A percentile compares a stretch with the other conserved stretches of the same genome.
These are phyloP conservation scores for Meta bourneti DNA, from an alignment of 2,888 invertebrate species.

Conservation along the genomic window DNA sequence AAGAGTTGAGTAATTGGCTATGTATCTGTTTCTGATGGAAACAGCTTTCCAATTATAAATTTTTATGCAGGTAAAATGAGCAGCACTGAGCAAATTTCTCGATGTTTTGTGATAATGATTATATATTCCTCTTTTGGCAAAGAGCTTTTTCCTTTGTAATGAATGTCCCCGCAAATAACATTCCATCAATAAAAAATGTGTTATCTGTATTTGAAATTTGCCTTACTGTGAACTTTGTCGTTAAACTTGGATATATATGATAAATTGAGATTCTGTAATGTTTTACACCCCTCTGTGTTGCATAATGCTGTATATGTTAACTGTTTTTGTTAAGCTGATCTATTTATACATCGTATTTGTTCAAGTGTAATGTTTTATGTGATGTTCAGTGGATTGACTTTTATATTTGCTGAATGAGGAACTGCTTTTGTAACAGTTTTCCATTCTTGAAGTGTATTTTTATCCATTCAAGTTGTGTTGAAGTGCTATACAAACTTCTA, in stretches of 20 bases:
- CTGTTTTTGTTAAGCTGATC: too few species aligned
- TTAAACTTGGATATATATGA: neutral
- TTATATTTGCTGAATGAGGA: neutral
- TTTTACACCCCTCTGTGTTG: too few species aligned
- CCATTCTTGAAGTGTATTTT: neutral
- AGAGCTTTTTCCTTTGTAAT: neutral
- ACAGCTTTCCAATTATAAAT: too few species aligned
- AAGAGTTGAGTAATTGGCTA: neutral
- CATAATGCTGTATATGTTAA: too few species aligned
- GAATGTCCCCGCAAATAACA: neutral
- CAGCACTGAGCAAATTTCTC: neutral
- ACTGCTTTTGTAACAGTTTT: constrained; percentile 16
- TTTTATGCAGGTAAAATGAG: neutral
- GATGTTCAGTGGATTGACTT: constrained; percentile 1
- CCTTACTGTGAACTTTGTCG: neutral
- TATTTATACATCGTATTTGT: neutral
- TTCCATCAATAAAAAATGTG: neutral
- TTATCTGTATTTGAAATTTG: too few species aligned
- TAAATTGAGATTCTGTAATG: too few species aligned
- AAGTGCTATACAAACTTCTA: neutral
- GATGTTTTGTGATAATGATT: neutral
- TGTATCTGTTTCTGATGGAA: neutral
- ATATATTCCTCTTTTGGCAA: neutral
- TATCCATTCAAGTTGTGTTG: neutral
- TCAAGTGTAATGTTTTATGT: constrained; percentile 11